A percentile compares a stretch with the other conserved stretches of the same genome.
These are phyloP conservation scores for Diprion similis DNA, from an alignment of 1,140 invertebrate genomes.

Conservation along the genomic window DNA sequence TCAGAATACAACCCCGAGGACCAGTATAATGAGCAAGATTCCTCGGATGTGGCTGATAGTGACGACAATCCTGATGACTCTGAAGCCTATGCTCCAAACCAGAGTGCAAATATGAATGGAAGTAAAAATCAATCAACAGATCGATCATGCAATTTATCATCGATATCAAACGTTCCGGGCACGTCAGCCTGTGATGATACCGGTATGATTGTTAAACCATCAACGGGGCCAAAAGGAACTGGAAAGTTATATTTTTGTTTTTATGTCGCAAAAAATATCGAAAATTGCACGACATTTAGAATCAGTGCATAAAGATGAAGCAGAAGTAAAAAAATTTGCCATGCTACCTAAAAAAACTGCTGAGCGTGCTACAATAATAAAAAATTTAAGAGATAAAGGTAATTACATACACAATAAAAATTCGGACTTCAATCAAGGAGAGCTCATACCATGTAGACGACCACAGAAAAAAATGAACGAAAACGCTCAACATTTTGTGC, in stretches of 20 bases:
- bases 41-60: background rate
- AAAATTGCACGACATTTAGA: slow-evolving; percentile 19
- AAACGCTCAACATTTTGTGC: slow-evolving; percentile 6
- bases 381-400: slow-evolving; percentile 19
- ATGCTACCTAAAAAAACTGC: slow-evolving; percentile 11
- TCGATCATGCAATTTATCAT: background rate
- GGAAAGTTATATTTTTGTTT: slow-evolving; percentile 23
- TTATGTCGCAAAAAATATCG: slow-evolving; percentile 16
- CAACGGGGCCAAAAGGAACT: background rate
- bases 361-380: slow-evolving; percentile 12
- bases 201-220: background rate
- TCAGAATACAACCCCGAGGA: background rate
- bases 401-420: slow-evolving; percentile 21
- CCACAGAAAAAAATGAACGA: slow-evolving; percentile 1
- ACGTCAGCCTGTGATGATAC: background rate
- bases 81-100: background rate
- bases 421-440: slow-evolving; percentile 16
- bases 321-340: slow-evolving; percentile 17
- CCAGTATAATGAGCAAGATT: background rate
- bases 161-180: background rate
- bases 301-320: slow-evolving; percentile 1
- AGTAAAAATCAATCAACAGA: background rate
- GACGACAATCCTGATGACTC: background rate
- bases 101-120: background rate
- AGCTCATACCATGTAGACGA: slow-evolving; percentile 17